A percentile compares a stretch with the other conserved stretches of the same genome.
phyloP scores from a whole-genome alignment of 2,797 vertebrate species.

The Halcyon chelicuti region DNA sequence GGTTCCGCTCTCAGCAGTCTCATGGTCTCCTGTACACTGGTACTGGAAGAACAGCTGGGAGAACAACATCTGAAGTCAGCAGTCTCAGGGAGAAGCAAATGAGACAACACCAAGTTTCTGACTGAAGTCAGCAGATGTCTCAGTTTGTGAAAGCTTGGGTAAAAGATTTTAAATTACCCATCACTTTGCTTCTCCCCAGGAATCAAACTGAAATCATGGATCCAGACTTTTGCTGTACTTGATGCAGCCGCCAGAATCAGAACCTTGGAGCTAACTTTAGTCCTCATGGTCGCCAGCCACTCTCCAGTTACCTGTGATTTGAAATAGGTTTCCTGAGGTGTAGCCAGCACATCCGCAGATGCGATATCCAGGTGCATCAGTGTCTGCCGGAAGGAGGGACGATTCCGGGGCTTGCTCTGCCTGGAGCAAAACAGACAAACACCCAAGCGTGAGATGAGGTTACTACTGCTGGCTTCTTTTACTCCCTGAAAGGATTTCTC shows the following conservation, averaged over 20 bases:
- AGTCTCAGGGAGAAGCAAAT: background rate
- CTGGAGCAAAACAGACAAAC: conserved; percentile 69
- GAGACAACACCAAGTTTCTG: background rate
- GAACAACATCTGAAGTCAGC: background rate
- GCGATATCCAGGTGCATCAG: conserved; percentile 98
- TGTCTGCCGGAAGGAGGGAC: conserved; percentile 96
- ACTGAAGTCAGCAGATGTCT: background rate
- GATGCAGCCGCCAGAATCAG: background rate
- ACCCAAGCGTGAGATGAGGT: background rate
- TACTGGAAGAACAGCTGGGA: background rate
- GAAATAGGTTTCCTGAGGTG: conserved; percentile 98
- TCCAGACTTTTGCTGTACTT: background rate
- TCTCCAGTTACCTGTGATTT: conserved; percentile 91
- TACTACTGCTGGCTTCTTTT: background rate
- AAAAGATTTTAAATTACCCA: background rate
- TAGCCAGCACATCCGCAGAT: conserved; percentile 93
- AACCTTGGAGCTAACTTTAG: background rate
- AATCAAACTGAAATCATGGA: background rate
- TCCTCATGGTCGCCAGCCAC: background rate
- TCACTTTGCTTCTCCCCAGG: background rate
- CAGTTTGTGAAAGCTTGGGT: background rate
- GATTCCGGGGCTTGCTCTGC: conserved; percentile 97
- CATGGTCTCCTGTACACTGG: background rate
- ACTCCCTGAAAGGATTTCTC: background rate
- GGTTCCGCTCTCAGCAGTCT: background rate